Base-by-base conservation (phyloP, 92 coral and sea anemone species). In the Phenganax stokvisi region DNA sequence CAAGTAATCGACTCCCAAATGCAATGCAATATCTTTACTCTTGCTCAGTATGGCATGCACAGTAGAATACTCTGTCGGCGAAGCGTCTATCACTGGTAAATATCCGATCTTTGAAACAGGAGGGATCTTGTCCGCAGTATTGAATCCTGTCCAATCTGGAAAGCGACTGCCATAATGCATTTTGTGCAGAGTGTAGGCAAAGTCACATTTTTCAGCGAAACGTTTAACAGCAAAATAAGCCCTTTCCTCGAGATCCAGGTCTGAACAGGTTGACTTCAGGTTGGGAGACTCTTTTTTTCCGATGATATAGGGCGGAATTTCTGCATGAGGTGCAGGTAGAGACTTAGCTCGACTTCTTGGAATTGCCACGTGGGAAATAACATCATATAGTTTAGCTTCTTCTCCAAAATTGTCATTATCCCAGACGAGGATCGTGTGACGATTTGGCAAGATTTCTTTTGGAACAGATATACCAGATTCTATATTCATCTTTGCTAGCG, bases 141-240 rank as follows among this genome's bases (percentile, higher is more conserved):
- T 85, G 75, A 85, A 72, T 16, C 88, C 88, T 29, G 88, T 85
- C 85, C 85, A 85, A 77, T 77, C 81, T 58, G 81, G 81, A 28
- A 77, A 58, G 27, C 81, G 60, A 58, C 81, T 54, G 15, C 81
- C 81, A 58, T 57, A 58, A 77, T 58, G 70, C 81, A 77, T 77
- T 58, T 77, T 58, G 51, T 58, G 11, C 6, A 77, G 54, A 77
- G 56, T 0, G 55, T 77, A 77, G 56, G 70, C 81, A 58, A 77
- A 58, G 60, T 77, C 81, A 25, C 81, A 77, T 16, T 58, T 77
- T 60, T 77, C 56, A 12, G 81, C 81, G 0, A 77, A 57, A 70
- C 60, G 56, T 58, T 77, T 58, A 8, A 58, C 29, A 55, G 81
- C 47, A n/a, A 77, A 5, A 25, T 77, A 58, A 3, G 12, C 69